Percentiles rank a stretch among this genome's conserved stretches.
Evolutionary conservation across 2,113 vertebrate species (phyloP).

Genomic region (Pipra filicauda): DNA sequence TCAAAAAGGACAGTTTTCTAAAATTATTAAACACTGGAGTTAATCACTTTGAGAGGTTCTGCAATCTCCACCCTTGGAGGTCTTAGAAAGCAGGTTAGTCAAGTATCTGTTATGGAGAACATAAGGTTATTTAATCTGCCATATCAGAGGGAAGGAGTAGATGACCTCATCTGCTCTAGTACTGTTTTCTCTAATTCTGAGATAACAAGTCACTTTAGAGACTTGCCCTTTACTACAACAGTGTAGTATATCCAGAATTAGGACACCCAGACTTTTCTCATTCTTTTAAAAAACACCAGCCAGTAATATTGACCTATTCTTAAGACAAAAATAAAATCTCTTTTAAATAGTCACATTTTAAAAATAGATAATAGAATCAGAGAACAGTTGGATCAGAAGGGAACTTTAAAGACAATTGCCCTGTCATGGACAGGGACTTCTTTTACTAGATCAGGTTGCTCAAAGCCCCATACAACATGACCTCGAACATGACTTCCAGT

Average conservation of each 20-base stretch:
- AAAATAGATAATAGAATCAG: neutral
- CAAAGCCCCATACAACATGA: neutral
- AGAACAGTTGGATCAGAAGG: neutral
- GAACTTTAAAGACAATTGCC: neutral
- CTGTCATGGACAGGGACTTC: neutral
- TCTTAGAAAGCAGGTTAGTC: neutral
- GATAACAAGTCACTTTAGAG: neutral
- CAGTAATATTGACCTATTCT: neutral
- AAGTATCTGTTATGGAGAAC: neutral
- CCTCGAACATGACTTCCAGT: neutral
- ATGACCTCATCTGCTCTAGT: neutral
- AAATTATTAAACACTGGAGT: neutral
- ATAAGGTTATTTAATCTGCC: neutral
- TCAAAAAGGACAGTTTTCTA: neutral
- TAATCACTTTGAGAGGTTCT: neutral
- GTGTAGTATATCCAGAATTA: neutral
- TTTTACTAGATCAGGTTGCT: neutral
- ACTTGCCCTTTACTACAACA: neutral
- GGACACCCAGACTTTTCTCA: neutral
- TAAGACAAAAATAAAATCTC: neutral
- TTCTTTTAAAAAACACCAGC: neutral
- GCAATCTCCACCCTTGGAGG: neutral
- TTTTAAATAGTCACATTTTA: neutral
- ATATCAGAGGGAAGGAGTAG: neutral
- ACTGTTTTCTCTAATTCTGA: neutral